Evolutionary conservation across 2,888 invertebrate genomes (phyloP).

Genomic region (Macrophya annulata): DNA sequence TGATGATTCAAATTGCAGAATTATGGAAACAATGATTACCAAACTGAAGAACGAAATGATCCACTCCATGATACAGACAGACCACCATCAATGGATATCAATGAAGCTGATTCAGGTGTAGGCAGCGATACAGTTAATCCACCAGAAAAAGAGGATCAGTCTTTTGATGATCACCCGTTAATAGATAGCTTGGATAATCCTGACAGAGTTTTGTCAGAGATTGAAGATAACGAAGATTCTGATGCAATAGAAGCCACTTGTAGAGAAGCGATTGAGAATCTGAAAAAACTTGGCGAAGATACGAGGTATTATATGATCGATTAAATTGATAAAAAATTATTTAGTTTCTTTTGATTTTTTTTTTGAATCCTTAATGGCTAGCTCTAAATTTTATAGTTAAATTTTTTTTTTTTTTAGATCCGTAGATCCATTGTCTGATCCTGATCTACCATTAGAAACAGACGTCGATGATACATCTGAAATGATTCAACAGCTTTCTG

Average conservation of each 20-base stretch:
- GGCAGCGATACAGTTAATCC: conserved; percentile 78
- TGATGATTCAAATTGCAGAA: conserved; percentile 59
- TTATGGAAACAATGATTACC: conserved; percentile 69
- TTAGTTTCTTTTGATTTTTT: no score
- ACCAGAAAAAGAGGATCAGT: conserved; percentile 76
- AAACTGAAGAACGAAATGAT: conserved; percentile 69
- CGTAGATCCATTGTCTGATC: conserved; percentile 64
- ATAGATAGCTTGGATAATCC: conserved; percentile 53
- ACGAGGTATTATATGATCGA: conserved; percentile 69
- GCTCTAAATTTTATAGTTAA: neutral
- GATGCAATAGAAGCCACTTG: conserved; percentile 76
- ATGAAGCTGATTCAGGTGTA: conserved; percentile 78
- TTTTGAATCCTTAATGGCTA: no score
- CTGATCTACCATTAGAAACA: conserved; percentile 66
- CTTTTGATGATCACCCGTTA: conserved; percentile 73
- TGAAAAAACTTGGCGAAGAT: conserved; percentile 76
- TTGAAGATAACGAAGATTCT: conserved; percentile 73
- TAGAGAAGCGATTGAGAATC: conserved; percentile 77
- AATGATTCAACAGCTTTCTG: conserved; percentile 68
- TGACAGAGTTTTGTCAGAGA: conserved; percentile 62
- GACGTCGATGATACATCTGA: conserved; percentile 63
- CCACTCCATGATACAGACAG: conserved; percentile 73
- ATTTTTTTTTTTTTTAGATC: conserved; percentile 64
- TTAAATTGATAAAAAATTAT: neutral
- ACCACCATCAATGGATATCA: conserved; percentile 74